Evolutionary conservation across 2,888 invertebrate genomes (phyloP), one percentile per base, ranked within the genome.

Genomic region (Mimas tiliae): DNA sequence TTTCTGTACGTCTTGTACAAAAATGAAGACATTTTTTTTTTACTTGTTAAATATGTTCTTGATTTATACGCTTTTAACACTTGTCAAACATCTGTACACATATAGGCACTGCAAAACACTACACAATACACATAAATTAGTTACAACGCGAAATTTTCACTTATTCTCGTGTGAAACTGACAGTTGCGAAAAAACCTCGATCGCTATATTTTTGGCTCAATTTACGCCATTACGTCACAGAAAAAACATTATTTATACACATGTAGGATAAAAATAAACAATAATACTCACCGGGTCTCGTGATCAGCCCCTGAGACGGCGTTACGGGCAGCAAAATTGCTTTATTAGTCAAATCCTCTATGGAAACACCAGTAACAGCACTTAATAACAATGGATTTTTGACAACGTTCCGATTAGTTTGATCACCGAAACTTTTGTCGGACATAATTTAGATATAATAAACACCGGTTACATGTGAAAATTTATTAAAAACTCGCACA

Each of bases 301-400:
- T 79, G 81, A 83, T 83, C 83, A 85, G 78, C 76, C 83, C 90
- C 84, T 89, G 88, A 80, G 80, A 84, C 69, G 85, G 87, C 69
- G 87, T 82, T 75, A 96, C 96, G 77, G 97, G 96, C 81, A 96
- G 91, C 78, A 97, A 89, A 69, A 96, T 90, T 67, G 96, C 95
- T 88, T 96, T 95, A 83, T 96, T 95, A 72, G 95, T 94, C 90
- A 96, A 95, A 88, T 96, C 96, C 76, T 97, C 96, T 66, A 96
- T 94, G 14, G 96, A 95, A 74, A 95, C 94, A 65, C 96, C 96
- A 73, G 95, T 95, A 71, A 96, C 96, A 68, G 96, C 96, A 65
- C 95, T 96, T 75, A 95, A 96, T 70, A 97, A 93, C 76, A 97
- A 93, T 42, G 96, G 95, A 89, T 97, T 97, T 94, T 92, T 93